Evolutionary conservation across 2,113 vertebrate genomes (phyloP).

Genomic region (Geococcyx californianus): DNA sequence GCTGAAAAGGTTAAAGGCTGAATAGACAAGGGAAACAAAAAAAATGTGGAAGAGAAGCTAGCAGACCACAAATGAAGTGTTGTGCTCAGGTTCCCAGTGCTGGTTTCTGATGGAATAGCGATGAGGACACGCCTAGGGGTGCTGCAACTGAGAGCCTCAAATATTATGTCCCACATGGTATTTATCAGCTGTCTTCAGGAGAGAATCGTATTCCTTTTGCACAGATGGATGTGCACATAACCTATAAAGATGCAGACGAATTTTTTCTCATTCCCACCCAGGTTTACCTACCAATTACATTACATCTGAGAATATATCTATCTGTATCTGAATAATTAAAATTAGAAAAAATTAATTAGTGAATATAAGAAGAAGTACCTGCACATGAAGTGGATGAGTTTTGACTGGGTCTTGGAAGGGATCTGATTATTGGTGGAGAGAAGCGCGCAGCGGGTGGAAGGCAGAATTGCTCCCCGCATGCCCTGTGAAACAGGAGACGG

Average conservation of each 20-base stretch:
- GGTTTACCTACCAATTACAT: not conserved
- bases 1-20: conserved; percentile 56
- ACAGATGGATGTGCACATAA: not conserved
- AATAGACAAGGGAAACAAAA: conserved; percentile 66
- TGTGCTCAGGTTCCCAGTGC: conserved; percentile 43
- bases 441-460: too few species aligned
- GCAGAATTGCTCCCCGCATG: too few species aligned
- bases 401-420: not conserved
- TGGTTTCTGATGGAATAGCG: not conserved
- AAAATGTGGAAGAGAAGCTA: conserved; percentile 54
- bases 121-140: not conserved
- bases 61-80: conserved; percentile 49
- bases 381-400: not conserved
- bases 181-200: conserved; percentile 35
- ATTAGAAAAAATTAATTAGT: not conserved
- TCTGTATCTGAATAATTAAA: not conserved
- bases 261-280: not conserved
- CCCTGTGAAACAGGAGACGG: too few species aligned
- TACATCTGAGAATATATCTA: not conserved
- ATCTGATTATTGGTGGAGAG: too few species aligned
- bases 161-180: conserved; percentile 14
- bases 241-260: not conserved
- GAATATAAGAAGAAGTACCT: fast-evolving
- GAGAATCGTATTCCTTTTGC: conserved; percentile 10
- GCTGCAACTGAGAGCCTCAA: not conserved